Evolutionary conservation across 2,113 vertebrate species (phyloP).

Genomic region (Poeciliopsis occidentalis): DNA sequence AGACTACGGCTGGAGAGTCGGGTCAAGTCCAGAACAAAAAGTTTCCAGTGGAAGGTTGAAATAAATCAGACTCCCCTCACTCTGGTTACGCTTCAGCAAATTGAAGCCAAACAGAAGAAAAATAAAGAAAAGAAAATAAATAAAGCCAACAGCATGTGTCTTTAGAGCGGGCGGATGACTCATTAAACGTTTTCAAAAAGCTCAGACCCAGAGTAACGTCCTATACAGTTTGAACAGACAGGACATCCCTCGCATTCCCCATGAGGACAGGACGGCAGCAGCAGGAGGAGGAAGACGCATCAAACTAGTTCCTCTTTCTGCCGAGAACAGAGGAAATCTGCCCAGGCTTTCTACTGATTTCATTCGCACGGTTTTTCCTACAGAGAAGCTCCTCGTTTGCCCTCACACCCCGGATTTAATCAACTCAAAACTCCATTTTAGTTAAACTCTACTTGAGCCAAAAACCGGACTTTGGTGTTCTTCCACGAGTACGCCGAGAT

Average conservation of each 20-base stretch:
- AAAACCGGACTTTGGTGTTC: too few species aligned
- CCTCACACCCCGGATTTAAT: too few species aligned
- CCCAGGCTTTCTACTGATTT: not conserved
- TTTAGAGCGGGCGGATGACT: slow-evolving; percentile 1
- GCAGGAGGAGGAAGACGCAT: slow-evolving; percentile 11
- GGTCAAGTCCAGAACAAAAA: too few species aligned
- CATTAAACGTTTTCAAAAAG: slow-evolving; percentile 13
- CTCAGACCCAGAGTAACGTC: not conserved
- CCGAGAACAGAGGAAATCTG: not conserved
- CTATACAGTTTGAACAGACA: slow-evolving; percentile 62
- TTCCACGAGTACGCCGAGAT: too few species aligned
- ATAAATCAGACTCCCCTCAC: not conserved
- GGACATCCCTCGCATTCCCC: slow-evolving; percentile 72
- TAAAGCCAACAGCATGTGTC: not conserved
- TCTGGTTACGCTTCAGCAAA: not conserved
- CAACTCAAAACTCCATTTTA: too few species aligned
- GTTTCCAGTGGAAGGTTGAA: not conserved
- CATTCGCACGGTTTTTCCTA: not conserved
- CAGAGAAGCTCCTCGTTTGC: too few species aligned
- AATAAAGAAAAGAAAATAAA: too few species aligned
- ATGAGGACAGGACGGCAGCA: slow-evolving; percentile 42
- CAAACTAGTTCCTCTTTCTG: slow-evolving; percentile 2
- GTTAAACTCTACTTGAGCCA: too few species aligned
- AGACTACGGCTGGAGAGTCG: not conserved
- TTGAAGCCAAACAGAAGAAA: not conserved